These are phyloP conservation scores for Percopsis transmontana DNA, from an alignment of 2,113 vertebrate genomes.

Conservation along the genomic window DNA sequence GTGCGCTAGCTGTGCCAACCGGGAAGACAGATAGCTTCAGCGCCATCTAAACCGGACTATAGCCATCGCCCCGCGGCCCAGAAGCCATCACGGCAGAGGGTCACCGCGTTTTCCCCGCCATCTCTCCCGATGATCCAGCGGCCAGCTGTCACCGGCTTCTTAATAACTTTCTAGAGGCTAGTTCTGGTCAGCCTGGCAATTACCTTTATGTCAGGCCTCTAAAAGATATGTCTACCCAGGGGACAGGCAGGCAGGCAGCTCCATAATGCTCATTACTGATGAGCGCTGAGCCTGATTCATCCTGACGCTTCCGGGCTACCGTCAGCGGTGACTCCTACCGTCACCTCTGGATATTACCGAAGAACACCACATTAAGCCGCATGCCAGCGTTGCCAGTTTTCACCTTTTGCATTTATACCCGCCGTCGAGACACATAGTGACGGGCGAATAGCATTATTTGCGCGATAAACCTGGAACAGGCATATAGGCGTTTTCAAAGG, in stretches of 20 bases:
- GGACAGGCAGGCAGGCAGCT: constrained; percentile 71
- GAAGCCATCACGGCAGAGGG: constrained; percentile 50
- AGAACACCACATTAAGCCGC: constrained; percentile 17
- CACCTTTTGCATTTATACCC: neutral
- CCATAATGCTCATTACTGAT: constrained; percentile 74
- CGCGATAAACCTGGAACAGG: neutral
- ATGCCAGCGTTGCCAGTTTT: neutral
- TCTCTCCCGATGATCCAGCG: constrained; percentile 68
- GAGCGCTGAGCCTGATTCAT: constrained; percentile 59
- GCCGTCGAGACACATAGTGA: no score
- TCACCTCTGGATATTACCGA: constrained; percentile 30
- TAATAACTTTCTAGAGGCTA: constrained; percentile 81
- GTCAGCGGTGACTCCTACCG: constrained; percentile 32
- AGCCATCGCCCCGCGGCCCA: constrained; percentile 47
- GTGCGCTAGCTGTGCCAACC: no score
- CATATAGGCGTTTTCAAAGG: neutral
- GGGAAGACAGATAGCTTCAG: neutral
- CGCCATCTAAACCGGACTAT: constrained; percentile 39
- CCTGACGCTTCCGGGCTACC: constrained; percentile 43
- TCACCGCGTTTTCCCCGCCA: constrained; percentile 57
- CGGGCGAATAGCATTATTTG: no score
- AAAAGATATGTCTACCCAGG: constrained; percentile 79
- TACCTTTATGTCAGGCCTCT: constrained; percentile 80
- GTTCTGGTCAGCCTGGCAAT: constrained; percentile 79
- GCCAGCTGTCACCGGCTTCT: constrained; percentile 73